Percentiles rank a stretch among this genome's conserved stretches.
Conservation (phyloP, 1,140 invertebrate genomes). For the Drosophila quadrilineata region DNA sequence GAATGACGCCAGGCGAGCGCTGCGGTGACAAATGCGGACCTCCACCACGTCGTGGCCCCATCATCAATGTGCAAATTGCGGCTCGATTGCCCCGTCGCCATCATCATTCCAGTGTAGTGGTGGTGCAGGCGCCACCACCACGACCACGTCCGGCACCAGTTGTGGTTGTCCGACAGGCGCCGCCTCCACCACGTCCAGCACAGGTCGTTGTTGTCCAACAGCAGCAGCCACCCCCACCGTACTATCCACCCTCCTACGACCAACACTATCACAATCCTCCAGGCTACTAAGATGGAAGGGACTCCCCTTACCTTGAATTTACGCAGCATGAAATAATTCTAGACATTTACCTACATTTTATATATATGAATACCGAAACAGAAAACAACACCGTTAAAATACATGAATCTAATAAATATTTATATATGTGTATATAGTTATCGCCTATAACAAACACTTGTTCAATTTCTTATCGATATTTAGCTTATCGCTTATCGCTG, state of each 20-base stretch:
- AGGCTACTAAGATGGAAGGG: constrained; percentile 1
- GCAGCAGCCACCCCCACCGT: constrained; percentile 36
- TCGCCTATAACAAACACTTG: neutral
- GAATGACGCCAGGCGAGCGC: constrained; percentile 63
- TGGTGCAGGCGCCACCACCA: constrained; percentile 50
- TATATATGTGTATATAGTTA: neutral
- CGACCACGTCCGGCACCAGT: constrained; percentile 48
- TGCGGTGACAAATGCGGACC: constrained; percentile 38
- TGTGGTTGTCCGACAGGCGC: constrained; percentile 53
- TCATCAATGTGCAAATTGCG: constrained; percentile 66
- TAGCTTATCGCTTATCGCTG: neutral
- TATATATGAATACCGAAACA: too few species aligned
- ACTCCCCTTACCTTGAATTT: constrained; percentile 19
- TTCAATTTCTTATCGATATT: constrained; percentile 3
- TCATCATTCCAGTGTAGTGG: constrained; percentile 53
- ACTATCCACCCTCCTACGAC: constrained; percentile 34
- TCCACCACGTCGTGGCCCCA: constrained; percentile 59
- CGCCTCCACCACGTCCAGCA: constrained; percentile 43
- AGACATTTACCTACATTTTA: neutral
- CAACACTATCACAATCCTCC: constrained; percentile 65
- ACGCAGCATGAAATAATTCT: constrained; percentile 9
- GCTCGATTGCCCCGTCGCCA: constrained; percentile 66
- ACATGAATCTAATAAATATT: constrained; percentile 8
- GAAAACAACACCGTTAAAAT: neutral
- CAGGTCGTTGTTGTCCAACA: constrained; percentile 27